These are phyloP conservation scores for Heliothis virescens DNA, from an alignment of 1,140 invertebrate species.

Conservation along the genomic window DNA sequence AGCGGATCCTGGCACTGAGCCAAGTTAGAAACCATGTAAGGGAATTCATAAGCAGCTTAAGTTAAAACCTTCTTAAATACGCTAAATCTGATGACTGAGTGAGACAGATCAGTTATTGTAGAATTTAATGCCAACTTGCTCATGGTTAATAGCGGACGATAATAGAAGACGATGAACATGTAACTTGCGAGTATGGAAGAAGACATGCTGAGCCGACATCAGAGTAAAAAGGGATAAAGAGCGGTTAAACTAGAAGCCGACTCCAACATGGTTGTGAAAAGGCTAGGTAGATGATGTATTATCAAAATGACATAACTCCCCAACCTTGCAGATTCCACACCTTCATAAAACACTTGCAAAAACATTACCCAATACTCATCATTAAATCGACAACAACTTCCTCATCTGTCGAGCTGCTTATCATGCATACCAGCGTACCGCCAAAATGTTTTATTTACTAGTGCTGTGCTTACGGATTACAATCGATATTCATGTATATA, in stretches of 20 bases:
- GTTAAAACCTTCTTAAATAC: background rate
- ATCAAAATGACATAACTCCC: no score
- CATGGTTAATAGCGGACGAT: no score
- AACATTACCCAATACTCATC: background rate
- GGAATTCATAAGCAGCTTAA: background rate
- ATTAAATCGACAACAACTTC: constrained; percentile 13
- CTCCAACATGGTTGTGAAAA: no score
- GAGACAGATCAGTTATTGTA: no score
- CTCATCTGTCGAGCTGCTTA: constrained; percentile 8
- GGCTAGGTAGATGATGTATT: no score
- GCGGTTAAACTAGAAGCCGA: no score
- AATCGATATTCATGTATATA: constrained; percentile 1
- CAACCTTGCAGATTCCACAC: background rate
- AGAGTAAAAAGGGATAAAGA: no score
- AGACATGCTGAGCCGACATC: no score
- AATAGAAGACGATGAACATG: no score
- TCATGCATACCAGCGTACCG: constrained; percentile 27
- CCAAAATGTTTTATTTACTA: constrained; percentile 32
- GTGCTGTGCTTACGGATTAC: constrained; percentile 24
- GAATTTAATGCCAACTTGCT: no score
- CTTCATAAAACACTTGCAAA: background rate
- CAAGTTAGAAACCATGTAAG: background rate
- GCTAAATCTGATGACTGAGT: no score
- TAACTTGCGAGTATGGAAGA: no score
- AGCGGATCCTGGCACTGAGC: background rate